Percentiles rank a stretch among this genome's conserved stretches.
These are phyloP conservation scores for Nanger granti DNA, from an alignment of 2,113 vertebrate genomes.

Conservation along the genomic window DNA sequence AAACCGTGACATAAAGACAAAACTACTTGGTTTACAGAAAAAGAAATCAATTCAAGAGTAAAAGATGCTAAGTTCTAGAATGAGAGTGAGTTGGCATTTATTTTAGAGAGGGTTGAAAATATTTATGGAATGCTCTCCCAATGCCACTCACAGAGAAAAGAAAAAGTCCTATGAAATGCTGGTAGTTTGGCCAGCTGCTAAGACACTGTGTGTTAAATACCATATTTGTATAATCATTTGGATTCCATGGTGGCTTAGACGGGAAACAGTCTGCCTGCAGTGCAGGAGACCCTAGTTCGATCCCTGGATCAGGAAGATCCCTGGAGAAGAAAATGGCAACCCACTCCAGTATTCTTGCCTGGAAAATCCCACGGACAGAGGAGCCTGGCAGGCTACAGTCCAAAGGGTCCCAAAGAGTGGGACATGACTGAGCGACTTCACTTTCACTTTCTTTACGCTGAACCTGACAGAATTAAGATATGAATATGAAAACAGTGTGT, in stretches of 20 bases:
- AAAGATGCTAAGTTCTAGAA: conserved; percentile 2
- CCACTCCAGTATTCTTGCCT: background rate
- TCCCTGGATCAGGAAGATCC: background rate
- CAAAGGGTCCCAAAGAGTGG: background rate
- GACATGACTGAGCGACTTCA: background rate
- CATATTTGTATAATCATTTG: conserved; percentile 22
- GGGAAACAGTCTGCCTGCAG: background rate
- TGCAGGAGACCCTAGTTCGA: background rate
- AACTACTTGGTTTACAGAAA: background rate
- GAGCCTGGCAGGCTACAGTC: background rate
- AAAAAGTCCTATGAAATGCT: background rate
- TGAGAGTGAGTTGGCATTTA: background rate
- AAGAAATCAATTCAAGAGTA: background rate
- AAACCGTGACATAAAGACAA: background rate
- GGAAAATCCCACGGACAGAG: background rate
- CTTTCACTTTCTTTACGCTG: background rate
- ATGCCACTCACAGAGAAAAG: background rate
- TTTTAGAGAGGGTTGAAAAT: background rate
- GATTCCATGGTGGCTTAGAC: background rate
- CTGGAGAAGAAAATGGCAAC: background rate
- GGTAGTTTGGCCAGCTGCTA: background rate
- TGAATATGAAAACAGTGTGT: conserved; percentile 29
- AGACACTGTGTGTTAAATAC: conserved; percentile 44
- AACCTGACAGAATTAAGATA: conserved; percentile 48
- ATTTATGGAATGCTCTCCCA: background rate